Evolutionary conservation across 2,888 invertebrate species (phyloP).

Genomic region (Sinopyrophorus schimmeli): DNA sequence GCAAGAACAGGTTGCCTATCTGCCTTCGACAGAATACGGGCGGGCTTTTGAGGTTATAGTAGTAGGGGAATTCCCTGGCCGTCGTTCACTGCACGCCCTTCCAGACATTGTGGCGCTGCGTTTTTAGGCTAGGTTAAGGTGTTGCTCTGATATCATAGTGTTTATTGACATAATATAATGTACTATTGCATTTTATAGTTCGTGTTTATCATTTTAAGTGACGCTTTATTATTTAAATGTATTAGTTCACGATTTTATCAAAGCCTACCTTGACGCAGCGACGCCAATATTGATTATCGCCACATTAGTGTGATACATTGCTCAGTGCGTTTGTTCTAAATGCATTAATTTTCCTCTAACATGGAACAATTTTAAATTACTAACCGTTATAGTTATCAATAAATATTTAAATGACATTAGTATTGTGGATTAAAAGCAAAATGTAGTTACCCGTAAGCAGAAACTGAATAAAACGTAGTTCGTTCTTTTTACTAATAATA

Average conservation of each 20-base stretch:
- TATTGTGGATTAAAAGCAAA: no score
- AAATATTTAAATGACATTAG: no score
- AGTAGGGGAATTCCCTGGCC: constrained; percentile 9
- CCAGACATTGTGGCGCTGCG: constrained; percentile 53
- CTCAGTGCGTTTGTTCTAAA: no score
- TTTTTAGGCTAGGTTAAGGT: constrained; percentile 52
- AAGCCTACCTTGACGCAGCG: constrained; percentile 12
- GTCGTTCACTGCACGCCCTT: constrained; percentile 44
- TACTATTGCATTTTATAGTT: constrained; percentile 25
- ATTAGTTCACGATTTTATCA: constrained; percentile 23
- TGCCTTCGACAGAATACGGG: constrained; percentile 35
- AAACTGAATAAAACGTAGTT: no score
- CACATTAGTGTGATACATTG: constrained; percentile 9
- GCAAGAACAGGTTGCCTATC: constrained; percentile 44
- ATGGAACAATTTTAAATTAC: no score
- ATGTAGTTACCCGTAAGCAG: no score
- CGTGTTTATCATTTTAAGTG: constrained; percentile 27
- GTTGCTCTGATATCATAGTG: constrained; percentile 36
- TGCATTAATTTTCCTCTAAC: no score
- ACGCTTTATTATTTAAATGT: constrained; percentile 27
- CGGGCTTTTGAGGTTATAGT: constrained; percentile 29
- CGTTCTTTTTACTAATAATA: no score
- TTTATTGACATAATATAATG: constrained; percentile 27
- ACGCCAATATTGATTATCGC: constrained; percentile 15
- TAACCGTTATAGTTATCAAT: no score